A percentile compares a stretch with the other conserved stretches of the same genome.
phyloP scores from a whole-genome alignment of 2,113 vertebrate genomes.

The Ailuropoda melanoleuca region DNA sequence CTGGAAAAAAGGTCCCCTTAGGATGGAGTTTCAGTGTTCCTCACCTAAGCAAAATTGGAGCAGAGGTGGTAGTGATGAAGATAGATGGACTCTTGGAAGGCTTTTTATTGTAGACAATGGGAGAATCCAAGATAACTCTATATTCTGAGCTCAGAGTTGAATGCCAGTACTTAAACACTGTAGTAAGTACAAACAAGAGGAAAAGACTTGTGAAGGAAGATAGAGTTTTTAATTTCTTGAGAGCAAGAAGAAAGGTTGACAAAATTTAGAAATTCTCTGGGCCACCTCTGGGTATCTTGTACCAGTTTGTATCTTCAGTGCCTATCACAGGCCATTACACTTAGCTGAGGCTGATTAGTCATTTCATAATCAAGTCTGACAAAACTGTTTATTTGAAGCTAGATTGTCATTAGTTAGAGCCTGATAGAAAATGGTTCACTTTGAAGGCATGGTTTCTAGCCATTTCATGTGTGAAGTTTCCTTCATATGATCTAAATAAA shows the following conservation, averaged over 20 bases:
- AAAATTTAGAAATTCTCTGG: neutral
- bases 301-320: neutral
- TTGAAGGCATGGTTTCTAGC: neutral
- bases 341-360: neutral
- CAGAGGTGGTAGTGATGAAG: neutral
- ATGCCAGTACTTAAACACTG: neutral
- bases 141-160: neutral
- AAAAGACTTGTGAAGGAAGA: neutral
- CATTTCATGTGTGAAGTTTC: neutral
- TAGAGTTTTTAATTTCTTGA: neutral
- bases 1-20: neutral
- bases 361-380: neutral
- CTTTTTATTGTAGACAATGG: neutral
- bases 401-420: neutral
- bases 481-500: neutral
- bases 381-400: neutral
- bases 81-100: neutral
- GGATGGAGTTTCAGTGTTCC: neutral
- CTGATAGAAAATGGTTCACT: neutral
- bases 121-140: neutral
- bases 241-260: neutral
- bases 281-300: neutral
- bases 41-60: neutral
- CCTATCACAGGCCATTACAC: neutral
- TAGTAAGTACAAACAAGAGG: neutral